Evolutionary conservation across 2,888 invertebrate genomes (phyloP).

Genomic region (Tenthredo notha): DNA sequence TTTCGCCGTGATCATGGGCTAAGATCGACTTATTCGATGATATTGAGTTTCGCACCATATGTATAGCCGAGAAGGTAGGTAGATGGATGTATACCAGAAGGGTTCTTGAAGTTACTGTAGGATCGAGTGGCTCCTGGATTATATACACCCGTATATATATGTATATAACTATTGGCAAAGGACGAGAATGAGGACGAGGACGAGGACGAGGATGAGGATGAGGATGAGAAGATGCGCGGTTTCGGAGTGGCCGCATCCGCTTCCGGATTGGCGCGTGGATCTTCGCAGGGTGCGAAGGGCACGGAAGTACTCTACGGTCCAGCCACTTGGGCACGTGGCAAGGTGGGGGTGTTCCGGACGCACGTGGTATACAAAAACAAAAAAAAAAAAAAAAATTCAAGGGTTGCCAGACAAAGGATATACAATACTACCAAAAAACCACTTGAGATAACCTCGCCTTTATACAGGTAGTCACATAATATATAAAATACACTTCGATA

Average conservation of each 20-base stretch:
- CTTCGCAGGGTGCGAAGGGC: conserved; percentile 33
- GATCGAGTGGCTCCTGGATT: conserved; percentile 31
- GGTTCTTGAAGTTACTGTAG: not conserved
- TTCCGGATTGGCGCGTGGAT: conserved; percentile 75
- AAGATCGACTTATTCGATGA: not conserved
- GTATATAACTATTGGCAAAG: not conserved
- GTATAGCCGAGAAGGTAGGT: not conserved
- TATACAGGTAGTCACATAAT: not conserved
- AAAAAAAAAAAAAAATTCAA: conserved; percentile 30
- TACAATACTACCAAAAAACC: not conserved
- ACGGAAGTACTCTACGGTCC: conserved; percentile 22
- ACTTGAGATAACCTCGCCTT: not conserved
- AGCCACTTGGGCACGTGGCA: conserved; percentile 51
- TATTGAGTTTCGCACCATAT: conserved; percentile 23
- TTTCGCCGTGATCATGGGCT: conserved; percentile 6
- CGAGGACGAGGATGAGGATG: conserved; percentile 1
- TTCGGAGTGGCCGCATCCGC: conserved; percentile 73
- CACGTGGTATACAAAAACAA: conserved; percentile 42
- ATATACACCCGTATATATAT: conserved; percentile 17
- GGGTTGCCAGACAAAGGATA: conserved; percentile 28
- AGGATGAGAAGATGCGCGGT: not conserved
- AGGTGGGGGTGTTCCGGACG: conserved; percentile 28
- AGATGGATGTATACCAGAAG: not conserved
- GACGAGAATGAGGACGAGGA: not conserved
- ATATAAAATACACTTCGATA: not conserved